These are phyloP conservation scores for Rhysida immarginata DNA, from an alignment of 1,140 invertebrate genomes.

Conservation along the genomic window DNA sequence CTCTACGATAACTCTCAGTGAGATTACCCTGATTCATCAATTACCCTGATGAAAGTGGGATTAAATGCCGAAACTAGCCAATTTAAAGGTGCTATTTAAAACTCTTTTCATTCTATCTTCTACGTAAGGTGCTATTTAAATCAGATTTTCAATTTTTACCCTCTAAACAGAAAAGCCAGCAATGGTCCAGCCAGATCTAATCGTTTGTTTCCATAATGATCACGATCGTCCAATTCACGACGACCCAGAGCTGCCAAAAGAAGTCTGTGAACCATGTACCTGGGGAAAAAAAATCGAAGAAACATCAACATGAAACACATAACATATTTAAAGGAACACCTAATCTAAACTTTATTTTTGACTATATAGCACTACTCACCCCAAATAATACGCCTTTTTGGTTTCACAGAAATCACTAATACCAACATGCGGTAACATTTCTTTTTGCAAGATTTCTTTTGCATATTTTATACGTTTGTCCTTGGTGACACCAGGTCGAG, in stretches of 20 bases:
- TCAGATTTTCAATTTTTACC: constrained; percentile 37
- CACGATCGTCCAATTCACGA: constrained; percentile 90
- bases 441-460: constrained; percentile 95
- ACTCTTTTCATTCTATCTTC: too few species aligned
- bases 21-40: too few species aligned
- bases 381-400: constrained; percentile 95
- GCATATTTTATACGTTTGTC: constrained; percentile 98
- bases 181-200: constrained; percentile 92
- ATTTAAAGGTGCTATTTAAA: too few species aligned
- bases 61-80: too few species aligned
- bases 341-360: constrained; percentile 14
- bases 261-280: constrained; percentile 95
- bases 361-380: too few species aligned
- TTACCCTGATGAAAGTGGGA: too few species aligned
- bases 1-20: too few species aligned
- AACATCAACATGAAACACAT: neutral
- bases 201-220: constrained; percentile 99
- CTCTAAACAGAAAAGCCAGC: constrained; percentile 86
- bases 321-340: neutral
- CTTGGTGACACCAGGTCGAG: constrained; percentile 90
- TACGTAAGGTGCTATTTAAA: too few species aligned
- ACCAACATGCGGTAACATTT: constrained; percentile 98
- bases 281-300: constrained; percentile 21
- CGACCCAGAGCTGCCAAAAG: constrained; percentile 85
- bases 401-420: constrained; percentile 99